Base-by-base conservation (phyloP, 1,140 invertebrate species). In the Zaprionus vittiger region DNA sequence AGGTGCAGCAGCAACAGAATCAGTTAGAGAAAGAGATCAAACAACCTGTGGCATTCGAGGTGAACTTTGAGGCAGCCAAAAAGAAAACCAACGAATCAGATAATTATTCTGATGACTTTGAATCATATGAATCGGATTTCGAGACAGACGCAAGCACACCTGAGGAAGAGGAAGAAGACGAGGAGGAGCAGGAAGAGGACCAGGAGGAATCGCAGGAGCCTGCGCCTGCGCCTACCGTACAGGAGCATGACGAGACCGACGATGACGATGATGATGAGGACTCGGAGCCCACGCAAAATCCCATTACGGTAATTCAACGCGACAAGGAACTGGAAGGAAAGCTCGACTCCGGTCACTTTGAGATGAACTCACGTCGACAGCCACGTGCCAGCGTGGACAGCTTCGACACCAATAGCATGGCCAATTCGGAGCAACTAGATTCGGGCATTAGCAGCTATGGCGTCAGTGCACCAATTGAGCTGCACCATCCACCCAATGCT, bases 301-400 rank as follows among this genome's bases (percentile, higher is more conserved):
- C 82, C 6, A 92, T 86, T n/a, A 92, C 81, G 2, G 85, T 72
- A 20, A 83, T 89, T 79, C 93, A 68, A 28, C 81, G 78, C 22
- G 94, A 93, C 77, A 83, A 83, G 44, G 95, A 95, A 73, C 93
- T 94, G 73, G 95, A 96, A 73, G 92, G 93, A 17, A 95, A 95
- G 49, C 34, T 92, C 90, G 95, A 96, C 91, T 96, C 95, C 0
- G 95, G 95, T 0, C 95, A 95, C 83, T 96, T 95, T 83, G 95
- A 96, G 59, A 81, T 95, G 52, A 69, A 85, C 20, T 44, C 76
- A 89, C 24, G 94, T 93, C 80, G 93, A 80, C 70, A 78, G 47
- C 59, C 31, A 93, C 93, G 87, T 93, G 14, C 64, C 77, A 79
- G 91, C 57, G 90, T 81, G 80, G 72, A 93, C 83, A 81, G 92